Conservation (phyloP, 2,797 vertebrate species). For the Pangasius sanitwongsei region DNA sequence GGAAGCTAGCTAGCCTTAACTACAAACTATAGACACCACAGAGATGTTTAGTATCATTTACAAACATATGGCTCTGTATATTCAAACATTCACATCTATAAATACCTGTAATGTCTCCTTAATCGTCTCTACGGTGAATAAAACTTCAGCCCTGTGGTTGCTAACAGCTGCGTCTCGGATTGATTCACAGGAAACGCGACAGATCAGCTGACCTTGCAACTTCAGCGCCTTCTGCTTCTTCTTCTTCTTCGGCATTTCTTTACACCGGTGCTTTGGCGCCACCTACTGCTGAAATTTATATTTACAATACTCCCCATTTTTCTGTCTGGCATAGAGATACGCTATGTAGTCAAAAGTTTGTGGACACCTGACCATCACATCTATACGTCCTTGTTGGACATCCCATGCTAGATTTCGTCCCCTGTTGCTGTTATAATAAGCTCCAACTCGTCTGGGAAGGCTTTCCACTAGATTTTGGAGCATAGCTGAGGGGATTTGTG, state of each 20-base stretch:
- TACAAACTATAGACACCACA: background rate
- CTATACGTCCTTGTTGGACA: background rate
- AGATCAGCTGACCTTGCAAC: constrained; percentile 34
- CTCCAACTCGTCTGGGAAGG: background rate
- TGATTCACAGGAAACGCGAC: constrained; percentile 17
- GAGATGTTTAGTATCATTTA: too few species aligned
- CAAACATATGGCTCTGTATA: background rate
- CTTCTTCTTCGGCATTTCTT: background rate
- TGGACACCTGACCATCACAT: too few species aligned
- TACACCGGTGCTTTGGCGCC: background rate
- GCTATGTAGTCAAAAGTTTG: background rate
- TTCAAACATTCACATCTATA: background rate
- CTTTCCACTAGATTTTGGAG: background rate
- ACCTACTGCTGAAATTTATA: background rate
- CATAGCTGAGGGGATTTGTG: background rate
- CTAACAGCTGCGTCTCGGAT: background rate
- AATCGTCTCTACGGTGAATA: background rate
- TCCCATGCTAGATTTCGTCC: background rate
- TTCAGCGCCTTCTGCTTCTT: background rate
- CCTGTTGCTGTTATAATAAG: background rate
- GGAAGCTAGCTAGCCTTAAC: constrained; percentile 31
- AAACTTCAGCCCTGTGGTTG: background rate
- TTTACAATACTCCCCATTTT: background rate
- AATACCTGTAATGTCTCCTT: constrained; percentile 37
- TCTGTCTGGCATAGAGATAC: background rate